Base-by-base conservation (phyloP, 2,113 vertebrate genomes). In the Pseudolaguvia tuberculata region DNA sequence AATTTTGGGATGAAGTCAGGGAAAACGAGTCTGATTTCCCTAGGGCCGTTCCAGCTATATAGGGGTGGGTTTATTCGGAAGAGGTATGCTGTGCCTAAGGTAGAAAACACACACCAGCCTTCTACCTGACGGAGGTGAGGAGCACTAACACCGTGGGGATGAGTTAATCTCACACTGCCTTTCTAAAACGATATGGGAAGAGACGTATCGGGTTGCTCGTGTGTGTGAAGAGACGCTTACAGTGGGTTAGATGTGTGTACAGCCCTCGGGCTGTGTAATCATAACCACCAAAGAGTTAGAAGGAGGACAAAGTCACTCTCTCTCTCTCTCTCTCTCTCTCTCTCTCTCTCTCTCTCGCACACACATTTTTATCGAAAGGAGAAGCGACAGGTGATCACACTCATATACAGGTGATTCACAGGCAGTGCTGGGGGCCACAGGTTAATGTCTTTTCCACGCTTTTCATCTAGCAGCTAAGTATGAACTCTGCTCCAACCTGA, bases 371-470 rank as follows among this genome's bases (percentile, higher is more conserved):
- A 39, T 23, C 58, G 12, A 27, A 17, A 53, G 39, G 18, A 35
- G 50, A 73, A 74, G 55, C 62, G 71, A 79, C 65, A 74, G 61
- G 56, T 62, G 55, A 75, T 74, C 72, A 79, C 65, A 74, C 57
- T 20, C 67, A 5, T 55, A 23, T 61, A 62, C 76, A 61, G 25
- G 62, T 42, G 39, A 42, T 70, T 70, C 80, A 74, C 80, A 79
- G 51, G 72, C 63, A 47, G 70, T 25, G 58, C 77, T 73, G 52
- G 58, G 55, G 78, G 78, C 69, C 72, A 74, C 55, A 69, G 68
- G 75, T 82, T 75, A 78, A 72, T 62, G 56, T 75, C 75, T 80
- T 78, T 82, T 80, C 68, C 72, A 80, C 68, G 62, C 78, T 80
- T 74, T 79, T 80, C 71, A 72, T 80, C 78, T 75, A 45, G 69